These are phyloP conservation scores for Lemur catta DNA, from an alignment of 2,797 vertebrate species.

Conservation along the genomic window DNA sequence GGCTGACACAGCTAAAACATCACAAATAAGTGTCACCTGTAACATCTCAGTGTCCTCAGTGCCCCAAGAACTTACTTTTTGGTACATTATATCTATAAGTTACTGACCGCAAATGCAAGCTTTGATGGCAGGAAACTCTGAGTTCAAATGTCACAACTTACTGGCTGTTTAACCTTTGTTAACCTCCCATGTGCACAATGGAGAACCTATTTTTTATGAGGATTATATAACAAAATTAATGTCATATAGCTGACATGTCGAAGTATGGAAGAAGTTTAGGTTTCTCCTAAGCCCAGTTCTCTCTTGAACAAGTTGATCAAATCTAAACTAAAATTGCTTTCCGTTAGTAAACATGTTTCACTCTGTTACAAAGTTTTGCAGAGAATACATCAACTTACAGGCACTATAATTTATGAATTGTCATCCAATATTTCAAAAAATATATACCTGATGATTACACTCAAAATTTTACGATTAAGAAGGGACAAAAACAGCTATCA, in stretches of 20 bases:
- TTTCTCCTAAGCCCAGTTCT: neutral
- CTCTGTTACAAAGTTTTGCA: neutral
- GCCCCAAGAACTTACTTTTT: neutral
- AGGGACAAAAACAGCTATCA: neutral
- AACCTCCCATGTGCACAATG: neutral
- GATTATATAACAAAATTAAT: neutral
- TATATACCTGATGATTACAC: neutral
- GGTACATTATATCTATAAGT: neutral
- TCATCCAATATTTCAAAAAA: neutral
- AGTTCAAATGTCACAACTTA: neutral
- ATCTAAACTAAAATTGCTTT: neutral
- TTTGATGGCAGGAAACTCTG: neutral
- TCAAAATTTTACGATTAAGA: neutral
- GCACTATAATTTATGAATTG: neutral
- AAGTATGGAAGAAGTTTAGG: neutral
- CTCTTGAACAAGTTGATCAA: neutral
- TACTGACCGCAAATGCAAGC: neutral
- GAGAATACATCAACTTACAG: neutral
- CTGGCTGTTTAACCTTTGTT: neutral
- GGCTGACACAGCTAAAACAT: constrained; percentile 45
- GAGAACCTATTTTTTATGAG: neutral
- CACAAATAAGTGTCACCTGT: neutral
- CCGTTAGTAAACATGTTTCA: neutral
- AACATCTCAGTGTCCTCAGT: neutral
- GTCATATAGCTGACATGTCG: neutral